Base-by-base conservation (phyloP, 2,113 vertebrate genomes). In the Channa maculata region DNA sequence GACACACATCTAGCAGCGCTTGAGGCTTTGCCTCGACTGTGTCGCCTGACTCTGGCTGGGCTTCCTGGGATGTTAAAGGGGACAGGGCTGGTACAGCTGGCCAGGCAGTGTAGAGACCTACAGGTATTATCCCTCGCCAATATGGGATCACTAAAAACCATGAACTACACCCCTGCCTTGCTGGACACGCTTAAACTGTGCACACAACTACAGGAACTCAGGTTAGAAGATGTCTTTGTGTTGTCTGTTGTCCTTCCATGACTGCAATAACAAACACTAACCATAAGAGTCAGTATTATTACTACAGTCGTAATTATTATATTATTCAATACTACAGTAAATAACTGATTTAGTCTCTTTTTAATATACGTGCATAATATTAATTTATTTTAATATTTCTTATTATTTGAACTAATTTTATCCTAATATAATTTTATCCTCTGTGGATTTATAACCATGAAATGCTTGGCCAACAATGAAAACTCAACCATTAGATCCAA, bases 121-220 rank as follows among this genome's bases (percentile, higher is more conserved):
- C 93, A 85, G 89, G 92, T 92, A 0, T 95, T 99, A 15, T 99
- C 97, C 0, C 88, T 99, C 43, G 97, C 97, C 84, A 98, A 99
- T 92, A 91, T 99, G 70, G 98, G 98, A 62, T 92, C 94, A 67
- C 94, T 97, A 89, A 97, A 97, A 67, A 96, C 95, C 5, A 93
- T 97, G 92, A 95, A 94, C 69, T 99, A 97, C 87, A 93, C 89
- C 52, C 86, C 96, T 0, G 95, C 96, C 57, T 93, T 99, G 54
- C 86, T 95, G 65, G 97, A 99, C 80, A 95, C 95, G 76, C 93
- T 99, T 51, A 94, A 92, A 68, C 94, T 96, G 88, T 99, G 97
- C 92, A 94, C 79, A 51, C 95, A 95, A 68, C 94, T 99, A 55
- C 95, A 92, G 83, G 96, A 99, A 89, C 95, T 99, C 91, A 96